Evolutionary conservation across 2,113 vertebrate species (phyloP).

Genomic region (Lichenostomus cassidix): DNA sequence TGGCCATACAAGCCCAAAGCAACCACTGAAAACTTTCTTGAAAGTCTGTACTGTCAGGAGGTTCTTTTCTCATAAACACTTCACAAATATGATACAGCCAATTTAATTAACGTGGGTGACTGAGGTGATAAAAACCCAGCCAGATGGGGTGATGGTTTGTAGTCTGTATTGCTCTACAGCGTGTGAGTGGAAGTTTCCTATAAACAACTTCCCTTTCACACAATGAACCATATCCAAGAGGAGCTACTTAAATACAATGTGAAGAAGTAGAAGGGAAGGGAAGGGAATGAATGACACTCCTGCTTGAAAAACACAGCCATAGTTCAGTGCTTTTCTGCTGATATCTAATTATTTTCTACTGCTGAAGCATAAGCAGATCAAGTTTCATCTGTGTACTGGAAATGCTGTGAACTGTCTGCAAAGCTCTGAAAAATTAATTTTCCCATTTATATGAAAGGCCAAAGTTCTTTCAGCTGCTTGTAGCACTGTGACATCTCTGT

Average conservation of each 20-base stretch:
- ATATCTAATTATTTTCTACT: conserved; percentile 60
- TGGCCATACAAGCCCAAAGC: not conserved
- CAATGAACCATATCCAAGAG: conserved; percentile 27
- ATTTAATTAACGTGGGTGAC: conserved; percentile 8
- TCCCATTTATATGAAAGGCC: conserved; percentile 15
- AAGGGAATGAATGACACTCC: conserved; percentile 37
- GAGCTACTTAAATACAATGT: conserved; percentile 42
- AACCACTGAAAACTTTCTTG: not conserved
- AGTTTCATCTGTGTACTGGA: not conserved
- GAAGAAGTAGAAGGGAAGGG: conserved; percentile 39
- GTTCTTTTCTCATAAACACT: not conserved
- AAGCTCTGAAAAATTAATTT: not conserved
- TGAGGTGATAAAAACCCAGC: not conserved
- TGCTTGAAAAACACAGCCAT: conserved; percentile 28
- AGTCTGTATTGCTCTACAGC: conserved; percentile 11
- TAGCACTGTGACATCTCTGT: not conserved
- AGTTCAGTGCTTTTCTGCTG: conserved; percentile 57
- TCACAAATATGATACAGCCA: not conserved
- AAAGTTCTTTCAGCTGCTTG: not conserved
- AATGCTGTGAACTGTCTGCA: not conserved
- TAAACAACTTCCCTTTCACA: conserved; percentile 41
- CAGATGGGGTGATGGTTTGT: not conserved
- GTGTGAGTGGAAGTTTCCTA: not conserved
- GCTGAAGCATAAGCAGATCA: conserved; percentile 30
- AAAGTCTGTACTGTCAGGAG: not conserved